phyloP scores from a whole-genome alignment of 2,888 invertebrate species.

The Agriopis aurantiaria region DNA sequence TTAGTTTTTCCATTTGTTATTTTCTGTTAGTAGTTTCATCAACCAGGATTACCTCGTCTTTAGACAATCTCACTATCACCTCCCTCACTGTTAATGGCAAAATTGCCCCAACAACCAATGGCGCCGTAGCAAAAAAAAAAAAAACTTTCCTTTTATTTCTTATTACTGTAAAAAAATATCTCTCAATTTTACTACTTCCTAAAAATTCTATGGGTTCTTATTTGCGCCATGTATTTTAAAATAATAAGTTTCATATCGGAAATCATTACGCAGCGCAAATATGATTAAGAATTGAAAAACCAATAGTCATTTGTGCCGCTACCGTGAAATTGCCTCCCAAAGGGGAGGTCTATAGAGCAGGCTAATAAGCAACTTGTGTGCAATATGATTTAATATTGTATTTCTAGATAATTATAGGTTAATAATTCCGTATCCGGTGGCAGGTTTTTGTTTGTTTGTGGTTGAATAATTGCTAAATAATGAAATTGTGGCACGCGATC shows the following conservation, averaged over 20 bases:
- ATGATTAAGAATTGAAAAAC: slow-evolving; percentile 61
- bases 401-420: slow-evolving; percentile 14
- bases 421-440: slow-evolving; percentile 27
- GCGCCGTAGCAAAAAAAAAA: no score
- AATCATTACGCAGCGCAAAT: slow-evolving; percentile 59
- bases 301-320: slow-evolving; percentile 46
- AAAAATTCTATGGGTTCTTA: neutral
- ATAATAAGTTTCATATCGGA: slow-evolving; percentile 49
- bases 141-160: no score
- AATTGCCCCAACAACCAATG: no score
- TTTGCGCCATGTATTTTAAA: neutral
- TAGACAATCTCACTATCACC: no score
- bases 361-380: slow-evolving; percentile 20
- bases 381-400: slow-evolving; percentile 28
- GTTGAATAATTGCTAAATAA: slow-evolving; percentile 1
- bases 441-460: slow-evolving; percentile 9
- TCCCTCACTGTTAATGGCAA: no score
- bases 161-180: no score
- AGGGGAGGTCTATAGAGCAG: neutral
- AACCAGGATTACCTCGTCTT: no score
- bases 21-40: no score
- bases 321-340: slow-evolving; percentile 53
- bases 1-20: no score
- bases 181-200: no score
- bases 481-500: slow-evolving; percentile 21